Base-by-base conservation (phyloP, 92 coral and sea anemone genomes). In the Plumapathes pennacea region DNA sequence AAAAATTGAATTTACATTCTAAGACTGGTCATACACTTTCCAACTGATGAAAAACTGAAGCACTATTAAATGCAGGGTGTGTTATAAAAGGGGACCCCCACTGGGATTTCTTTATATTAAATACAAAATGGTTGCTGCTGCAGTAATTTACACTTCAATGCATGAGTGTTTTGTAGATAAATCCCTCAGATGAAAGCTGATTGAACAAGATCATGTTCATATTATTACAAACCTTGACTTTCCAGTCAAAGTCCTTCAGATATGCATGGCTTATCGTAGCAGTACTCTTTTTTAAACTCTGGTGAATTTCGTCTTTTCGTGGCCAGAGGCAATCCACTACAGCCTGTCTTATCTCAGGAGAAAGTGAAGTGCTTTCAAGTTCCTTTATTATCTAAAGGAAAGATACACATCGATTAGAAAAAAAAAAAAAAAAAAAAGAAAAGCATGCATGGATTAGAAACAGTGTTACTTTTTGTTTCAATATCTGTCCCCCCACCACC, bases 201-300 rank as follows among this genome's bases (percentile, higher is more conserved):
- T n/a, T n/a, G n/a, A n/a, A n/a, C n/a, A n/a, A n/a, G n/a, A n/a
- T n/a, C n/a, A n/a, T n/a, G n/a, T n/a, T n/a, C n/a, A n/a, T n/a
- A n/a, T n/a, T n/a, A n/a, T n/a, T n/a, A 12, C 20, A 18, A 64
- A 94, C 99, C 92, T 94, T 94, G 8, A 94, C 67, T 74, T 88
- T 94, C 99, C 99, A 94, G 47, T 94, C 99, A 94, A 94, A 94
- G 61, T 94, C 99, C 50, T 77, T 88, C 14, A 94, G 72, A 50
- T 62, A 72, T 4, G 96, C 78, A 62, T 83, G 85, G 38, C 96
- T 71, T 54, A 94, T 79, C 32, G 71, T 62, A 45, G 96, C 88
- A 24, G 99, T 88, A 47, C 58, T 83, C 48, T 54, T 54, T 2
- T 88, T 71, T 31, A 94, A 72, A 3, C 76, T 77, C 27, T 83